phyloP scores from a whole-genome alignment of 2,113 vertebrate species.

The Mormoops blainvillei region DNA sequence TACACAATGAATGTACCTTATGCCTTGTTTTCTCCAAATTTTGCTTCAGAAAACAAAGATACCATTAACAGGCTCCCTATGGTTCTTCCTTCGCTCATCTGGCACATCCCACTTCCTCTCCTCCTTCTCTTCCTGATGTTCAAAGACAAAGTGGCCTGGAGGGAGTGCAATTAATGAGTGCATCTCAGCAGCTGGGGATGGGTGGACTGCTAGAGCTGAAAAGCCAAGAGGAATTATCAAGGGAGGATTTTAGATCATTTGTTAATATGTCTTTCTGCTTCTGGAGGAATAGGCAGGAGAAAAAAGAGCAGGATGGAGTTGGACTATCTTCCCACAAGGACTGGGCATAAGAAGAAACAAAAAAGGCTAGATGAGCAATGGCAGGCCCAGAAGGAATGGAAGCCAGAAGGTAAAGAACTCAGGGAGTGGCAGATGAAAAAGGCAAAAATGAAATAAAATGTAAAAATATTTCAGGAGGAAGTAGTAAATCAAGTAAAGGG shows the following conservation, averaged over 20 bases:
- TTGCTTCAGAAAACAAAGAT: slow-evolving; percentile 30
- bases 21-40: neutral
- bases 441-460: neutral
- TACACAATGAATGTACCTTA: neutral
- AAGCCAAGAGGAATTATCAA: slow-evolving; percentile 7
- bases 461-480: neutral
- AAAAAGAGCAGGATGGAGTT: neutral
- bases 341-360: neutral
- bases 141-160: neutral
- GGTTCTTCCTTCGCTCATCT: neutral
- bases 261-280: neutral
- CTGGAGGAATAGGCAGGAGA: neutral
- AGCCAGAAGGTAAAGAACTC: neutral
- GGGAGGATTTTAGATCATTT: neutral
- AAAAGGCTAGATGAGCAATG: neutral
- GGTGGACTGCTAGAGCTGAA: neutral
- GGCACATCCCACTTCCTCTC: neutral
- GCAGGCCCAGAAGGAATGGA: neutral
- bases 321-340: neutral
- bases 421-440: neutral
- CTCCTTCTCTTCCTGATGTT: neutral
- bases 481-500: neutral
- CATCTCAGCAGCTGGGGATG: neutral
- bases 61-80: slow-evolving; percentile 7
- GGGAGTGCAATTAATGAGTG: neutral